A percentile compares a stretch with the other conserved stretches of the same genome.
These are phyloP conservation scores for Erpetoichthys calabaricus DNA, from an alignment of 2,797 vertebrate genomes.

Conservation along the genomic window DNA sequence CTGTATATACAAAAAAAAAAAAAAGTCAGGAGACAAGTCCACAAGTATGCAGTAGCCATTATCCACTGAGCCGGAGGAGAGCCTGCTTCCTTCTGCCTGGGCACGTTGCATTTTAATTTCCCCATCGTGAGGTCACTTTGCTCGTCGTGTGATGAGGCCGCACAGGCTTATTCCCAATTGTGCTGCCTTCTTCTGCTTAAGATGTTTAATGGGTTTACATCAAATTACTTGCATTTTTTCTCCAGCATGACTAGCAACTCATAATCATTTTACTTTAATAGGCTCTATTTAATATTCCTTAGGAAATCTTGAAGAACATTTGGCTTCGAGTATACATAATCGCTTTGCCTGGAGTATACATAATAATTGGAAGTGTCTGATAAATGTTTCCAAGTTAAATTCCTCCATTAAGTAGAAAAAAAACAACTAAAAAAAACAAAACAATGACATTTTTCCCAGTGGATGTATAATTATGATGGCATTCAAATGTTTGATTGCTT, in stretches of 20 bases:
- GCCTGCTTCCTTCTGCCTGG: no score
- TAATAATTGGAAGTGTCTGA: conserved; percentile 41
- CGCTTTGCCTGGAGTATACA: conserved; percentile 34
- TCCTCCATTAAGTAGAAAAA: conserved; percentile 29
- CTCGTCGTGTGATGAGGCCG: conserved; percentile 40
- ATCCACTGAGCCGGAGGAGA: no score
- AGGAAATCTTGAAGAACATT: conserved; percentile 19
- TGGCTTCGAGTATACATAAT: conserved; percentile 32
- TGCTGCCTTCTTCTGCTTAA: conserved; percentile 15
- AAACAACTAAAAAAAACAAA: conserved; percentile 20
- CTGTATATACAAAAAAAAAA: no score
- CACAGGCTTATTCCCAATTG: conserved; percentile 22
- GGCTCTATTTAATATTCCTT: conserved; percentile 29
- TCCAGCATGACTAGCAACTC: conserved; percentile 22
- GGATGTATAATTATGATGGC: conserved; percentile 24
- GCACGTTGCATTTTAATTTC: not conserved
- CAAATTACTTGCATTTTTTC: conserved; percentile 22
- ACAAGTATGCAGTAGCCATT: no score
- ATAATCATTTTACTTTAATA: conserved; percentile 38
- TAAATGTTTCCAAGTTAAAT: conserved; percentile 33
- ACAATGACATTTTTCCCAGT: conserved; percentile 15
- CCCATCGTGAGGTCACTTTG: conserved; percentile 37
- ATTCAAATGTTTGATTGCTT: conserved; percentile 31
- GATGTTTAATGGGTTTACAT: conserved; percentile 33
- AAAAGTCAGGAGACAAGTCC: no score